Base-by-base conservation (phyloP, 2,113 vertebrate genomes). In the Gadus chalcogrammus region DNA sequence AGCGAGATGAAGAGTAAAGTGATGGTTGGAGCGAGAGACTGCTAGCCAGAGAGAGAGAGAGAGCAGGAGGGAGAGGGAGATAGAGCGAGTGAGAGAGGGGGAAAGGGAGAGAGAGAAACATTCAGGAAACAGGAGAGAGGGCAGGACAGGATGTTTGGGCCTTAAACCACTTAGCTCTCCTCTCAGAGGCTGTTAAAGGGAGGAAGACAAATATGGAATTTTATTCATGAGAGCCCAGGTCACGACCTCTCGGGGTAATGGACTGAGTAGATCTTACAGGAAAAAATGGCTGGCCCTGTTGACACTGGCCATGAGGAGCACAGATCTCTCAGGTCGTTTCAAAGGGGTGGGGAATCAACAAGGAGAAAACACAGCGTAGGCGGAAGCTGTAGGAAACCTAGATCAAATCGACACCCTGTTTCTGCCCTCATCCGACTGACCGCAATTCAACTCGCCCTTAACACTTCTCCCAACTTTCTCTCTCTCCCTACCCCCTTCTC, bases 131-230 rank as follows among this genome's bases (percentile, higher is more conserved):
- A 13, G 28, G 31, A n/a, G 17, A 38, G 63, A 62, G 60, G 24
- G 42, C 73, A 53, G 72, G 64, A 74, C 73, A 80, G 68, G 72
- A 84, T 74, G 71, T 77, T 42, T 73, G n/a, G 0, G 56, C 60
- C 42, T 75, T 74, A 73, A 81, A 76, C 64, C 74, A 66, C 72
- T 79, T 79, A 35, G 79, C 58, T 64, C 70, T 69, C 58, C 64
- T 72, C 74, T 64, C 67, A 6, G 6, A 72, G 38, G 61, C 73
- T 73, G 67, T 66, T 6, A 72, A 16, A 77, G 62, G 62, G 73
- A 80, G 72, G 76, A 67, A 35, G 79, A 84, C 83, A 84, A 84
- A 87, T 86, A 85, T 78, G 82, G 85, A 76, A 70, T 79, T 84
- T 76, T 83, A 71, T 79, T 18, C 9, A 52, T 68, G 56, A 56